A percentile compares a stretch with the other conserved stretches of the same genome.
Evolutionary conservation across 2,888 invertebrate genomes (phyloP).

Genomic region (Drosophila rubida): DNA sequence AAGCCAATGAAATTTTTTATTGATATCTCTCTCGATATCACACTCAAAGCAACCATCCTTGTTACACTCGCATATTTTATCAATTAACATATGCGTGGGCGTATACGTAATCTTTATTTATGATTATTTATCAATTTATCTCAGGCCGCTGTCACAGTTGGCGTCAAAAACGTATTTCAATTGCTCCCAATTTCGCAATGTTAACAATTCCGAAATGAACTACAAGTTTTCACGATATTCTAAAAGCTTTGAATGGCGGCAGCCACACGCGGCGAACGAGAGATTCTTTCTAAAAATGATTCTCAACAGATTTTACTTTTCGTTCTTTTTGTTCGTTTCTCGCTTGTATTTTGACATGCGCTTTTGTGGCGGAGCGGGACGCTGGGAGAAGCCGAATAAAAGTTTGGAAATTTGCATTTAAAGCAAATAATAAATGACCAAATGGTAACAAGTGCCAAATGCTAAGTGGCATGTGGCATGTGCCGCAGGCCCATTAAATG

Average conservation of each 20-base stretch:
- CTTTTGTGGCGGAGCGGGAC: neutral
- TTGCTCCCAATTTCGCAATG: constrained; percentile 10
- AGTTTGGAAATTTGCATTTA: constrained; percentile 33
- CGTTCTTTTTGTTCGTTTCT: neutral
- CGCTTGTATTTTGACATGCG: neutral
- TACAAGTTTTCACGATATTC: neutral
- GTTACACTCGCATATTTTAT: constrained; percentile 2
- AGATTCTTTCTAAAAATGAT: constrained; percentile 1
- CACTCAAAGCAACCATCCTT: neutral
- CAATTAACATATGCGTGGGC: constrained; percentile 25
- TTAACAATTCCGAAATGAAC: neutral
- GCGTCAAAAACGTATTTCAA: constrained; percentile 31
- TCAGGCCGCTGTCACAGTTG: constrained; percentile 28
- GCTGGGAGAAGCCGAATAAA: neutral
- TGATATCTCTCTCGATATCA: neutral
- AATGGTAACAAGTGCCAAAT: constrained; percentile 5
- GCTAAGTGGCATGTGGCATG: constrained; percentile 12
- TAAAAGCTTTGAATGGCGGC: neutral
- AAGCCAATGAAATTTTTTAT: constrained; percentile 37
- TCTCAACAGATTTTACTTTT: neutral
- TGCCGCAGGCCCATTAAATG: constrained; percentile 22
- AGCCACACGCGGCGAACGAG: neutral
- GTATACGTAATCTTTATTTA: constrained; percentile 23
- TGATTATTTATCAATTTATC: constrained; percentile 10
- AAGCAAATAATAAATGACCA: constrained; percentile 26